These are phyloP conservation scores for Ostrea edulis DNA, from an alignment of 1,140 invertebrate genomes.

Conservation along the genomic window DNA sequence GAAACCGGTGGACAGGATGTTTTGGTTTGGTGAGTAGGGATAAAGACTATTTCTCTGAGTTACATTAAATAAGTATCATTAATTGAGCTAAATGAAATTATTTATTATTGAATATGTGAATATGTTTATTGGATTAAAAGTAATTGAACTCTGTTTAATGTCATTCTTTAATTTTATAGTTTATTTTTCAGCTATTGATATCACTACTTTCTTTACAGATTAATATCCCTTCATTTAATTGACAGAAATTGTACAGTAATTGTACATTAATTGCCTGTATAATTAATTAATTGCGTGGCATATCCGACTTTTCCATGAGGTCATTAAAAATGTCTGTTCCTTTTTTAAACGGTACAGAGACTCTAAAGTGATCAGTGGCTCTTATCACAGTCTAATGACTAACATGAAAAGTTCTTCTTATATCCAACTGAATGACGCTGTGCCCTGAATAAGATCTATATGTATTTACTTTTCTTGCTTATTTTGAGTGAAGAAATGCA, in stretches of 20 bases:
- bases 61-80: background rate
- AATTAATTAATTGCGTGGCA: background rate
- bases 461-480: too few relatives aligned
- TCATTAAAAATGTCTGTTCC: too few relatives aligned
- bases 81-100: background rate
- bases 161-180: background rate
- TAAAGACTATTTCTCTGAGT: constrained; percentile 17
- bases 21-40: constrained; percentile 28
- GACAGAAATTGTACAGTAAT: background rate
- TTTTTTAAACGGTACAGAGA: too few relatives aligned
- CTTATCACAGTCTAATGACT: too few relatives aligned
- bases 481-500: too few relatives aligned
- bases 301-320: too few relatives aligned
- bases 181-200: background rate
- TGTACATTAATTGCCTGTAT: background rate
- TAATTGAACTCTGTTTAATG: background rate
- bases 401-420: too few relatives aligned
- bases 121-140: background rate
- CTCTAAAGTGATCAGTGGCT: too few relatives aligned
- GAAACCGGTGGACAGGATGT: background rate
- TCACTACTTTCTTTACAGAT: background rate
- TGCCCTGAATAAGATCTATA: too few relatives aligned
- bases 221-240: background rate
- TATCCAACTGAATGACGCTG: too few relatives aligned
- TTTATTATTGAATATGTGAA: background rate